A percentile compares a stretch with the other conserved stretches of the same genome.
Conservation (phyloP, 2,113 vertebrate genomes). For the Columba livia region DNA sequence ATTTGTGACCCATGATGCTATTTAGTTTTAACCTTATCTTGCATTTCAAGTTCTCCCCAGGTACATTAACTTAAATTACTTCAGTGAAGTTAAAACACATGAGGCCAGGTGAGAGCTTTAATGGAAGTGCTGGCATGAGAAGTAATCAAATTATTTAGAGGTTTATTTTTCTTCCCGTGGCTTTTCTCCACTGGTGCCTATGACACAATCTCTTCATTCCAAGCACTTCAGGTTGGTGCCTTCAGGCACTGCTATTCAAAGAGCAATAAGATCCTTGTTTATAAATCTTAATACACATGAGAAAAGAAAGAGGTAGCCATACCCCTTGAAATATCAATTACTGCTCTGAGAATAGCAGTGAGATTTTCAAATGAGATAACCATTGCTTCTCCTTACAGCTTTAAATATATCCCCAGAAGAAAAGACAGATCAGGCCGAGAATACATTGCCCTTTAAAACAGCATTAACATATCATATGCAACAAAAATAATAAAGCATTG, state of each 20-base stretch:
- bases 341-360: not conserved
- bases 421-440: not conserved
- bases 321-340: not conserved
- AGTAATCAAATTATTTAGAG: conserved; percentile 22
- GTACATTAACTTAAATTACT: not conserved
- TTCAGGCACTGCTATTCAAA: not conserved
- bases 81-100: not conserved
- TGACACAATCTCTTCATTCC: conserved; percentile 13
- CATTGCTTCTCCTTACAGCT: not conserved
- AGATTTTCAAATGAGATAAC: conserved; percentile 6
- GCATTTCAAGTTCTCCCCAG: not conserved
- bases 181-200: conserved; percentile 7
- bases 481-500: not conserved
- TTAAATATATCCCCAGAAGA: not conserved
- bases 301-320: not conserved
- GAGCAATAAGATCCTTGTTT: not conserved
- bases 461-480: not conserved
- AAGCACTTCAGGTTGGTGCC: not conserved
- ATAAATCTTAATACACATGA: not conserved
- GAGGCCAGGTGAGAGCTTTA: not conserved
- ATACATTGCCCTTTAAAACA: not conserved
- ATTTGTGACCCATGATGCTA: not conserved
- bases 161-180: conserved; percentile 4
- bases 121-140: not conserved
- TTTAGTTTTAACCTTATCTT: not conserved